These are phyloP conservation scores for Cyprichromis sp. DNA, from an alignment of 2,113 vertebrate genomes.

Conservation along the genomic window DNA sequence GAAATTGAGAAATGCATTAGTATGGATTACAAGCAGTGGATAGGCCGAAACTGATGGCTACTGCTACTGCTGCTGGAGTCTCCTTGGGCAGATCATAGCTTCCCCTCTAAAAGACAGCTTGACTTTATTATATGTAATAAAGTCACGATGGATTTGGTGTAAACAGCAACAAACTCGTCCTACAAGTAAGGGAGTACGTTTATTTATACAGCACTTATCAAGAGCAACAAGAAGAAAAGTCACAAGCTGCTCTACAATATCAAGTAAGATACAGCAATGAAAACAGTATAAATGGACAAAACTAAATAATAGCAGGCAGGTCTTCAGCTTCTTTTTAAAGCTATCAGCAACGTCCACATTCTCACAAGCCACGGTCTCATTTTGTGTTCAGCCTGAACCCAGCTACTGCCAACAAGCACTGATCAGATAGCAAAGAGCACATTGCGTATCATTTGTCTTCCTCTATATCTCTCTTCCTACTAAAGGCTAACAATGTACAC, in stretches of 20 bases:
- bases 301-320: background rate
- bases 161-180: background rate
- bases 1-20: conserved; percentile 15
- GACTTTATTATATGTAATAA: conserved; percentile 15
- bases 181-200: background rate
- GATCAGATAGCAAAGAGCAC: background rate
- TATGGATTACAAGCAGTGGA: conserved; percentile 10
- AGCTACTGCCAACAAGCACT: background rate
- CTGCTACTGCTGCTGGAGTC: background rate
- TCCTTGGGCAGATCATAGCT: conserved; percentile 14
- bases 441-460: background rate
- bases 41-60: background rate
- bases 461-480: background rate
- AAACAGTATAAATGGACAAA: background rate
- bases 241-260: background rate
- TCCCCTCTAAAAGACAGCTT: conserved; percentile 3
- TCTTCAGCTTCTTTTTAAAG: background rate
- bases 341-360: background rate
- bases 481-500: background rate
- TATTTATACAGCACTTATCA: background rate
- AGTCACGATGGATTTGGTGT: background rate
- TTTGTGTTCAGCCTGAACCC: background rate
- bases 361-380: background rate
- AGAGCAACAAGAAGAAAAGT: background rate
- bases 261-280: background rate